phyloP scores from a whole-genome alignment of 2,113 vertebrate genomes.

The Cebus imitator region DNA sequence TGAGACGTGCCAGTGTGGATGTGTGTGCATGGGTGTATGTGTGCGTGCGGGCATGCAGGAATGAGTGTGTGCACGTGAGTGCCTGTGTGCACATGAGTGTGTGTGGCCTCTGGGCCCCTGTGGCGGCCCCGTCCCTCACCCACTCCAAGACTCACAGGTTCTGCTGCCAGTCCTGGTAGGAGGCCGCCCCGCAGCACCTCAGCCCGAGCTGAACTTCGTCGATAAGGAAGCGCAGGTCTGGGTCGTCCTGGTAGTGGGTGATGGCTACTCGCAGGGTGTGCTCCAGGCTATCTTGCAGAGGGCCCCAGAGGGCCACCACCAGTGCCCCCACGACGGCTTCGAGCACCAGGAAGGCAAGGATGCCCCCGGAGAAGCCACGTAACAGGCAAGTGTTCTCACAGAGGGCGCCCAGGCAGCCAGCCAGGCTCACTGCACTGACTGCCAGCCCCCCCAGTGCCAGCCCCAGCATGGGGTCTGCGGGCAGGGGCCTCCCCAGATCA shows the following conservation, averaged over 20 bases:
- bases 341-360: constrained; percentile 81
- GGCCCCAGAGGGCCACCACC: constrained; percentile 81
- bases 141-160: constrained; percentile 89
- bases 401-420: constrained; percentile 89
- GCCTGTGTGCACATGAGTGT: not conserved
- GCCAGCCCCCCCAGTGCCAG: constrained; percentile 84
- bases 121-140: not conserved
- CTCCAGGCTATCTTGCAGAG: constrained; percentile 82
- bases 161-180: constrained; percentile 92
- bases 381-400: constrained; percentile 89
- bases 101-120: not conserved
- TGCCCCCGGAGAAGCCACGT: constrained; percentile 80
- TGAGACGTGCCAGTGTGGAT: not conserved
- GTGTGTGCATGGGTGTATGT: not conserved
- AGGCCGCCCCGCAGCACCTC: constrained; percentile 91
- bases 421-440: constrained; percentile 84
- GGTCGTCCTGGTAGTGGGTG: constrained; percentile 90
- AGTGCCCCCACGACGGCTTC: constrained; percentile 86
- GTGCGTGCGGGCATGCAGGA: accelerated
- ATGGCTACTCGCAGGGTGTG: constrained; percentile 86
- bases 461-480: constrained; percentile 90
- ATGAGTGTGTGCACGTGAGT: no score
- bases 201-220: constrained; percentile 92
- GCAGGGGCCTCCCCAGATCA: constrained; percentile 81
- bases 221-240: constrained; percentile 91